Base-by-base conservation (phyloP, 2,888 invertebrate species). In the Linnaemya tessellans region DNA sequence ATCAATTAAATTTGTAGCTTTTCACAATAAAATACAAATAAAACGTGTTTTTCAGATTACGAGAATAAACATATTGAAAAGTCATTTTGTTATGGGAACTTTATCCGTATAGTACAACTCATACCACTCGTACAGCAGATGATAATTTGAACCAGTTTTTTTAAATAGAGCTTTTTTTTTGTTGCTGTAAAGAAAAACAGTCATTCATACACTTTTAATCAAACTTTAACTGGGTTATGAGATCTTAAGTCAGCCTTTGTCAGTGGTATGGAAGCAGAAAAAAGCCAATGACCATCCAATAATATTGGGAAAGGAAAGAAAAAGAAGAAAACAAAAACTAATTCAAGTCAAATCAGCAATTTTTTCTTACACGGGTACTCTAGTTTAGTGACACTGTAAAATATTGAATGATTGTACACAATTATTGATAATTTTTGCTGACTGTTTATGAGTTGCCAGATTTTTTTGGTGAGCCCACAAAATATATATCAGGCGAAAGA, bases 181-280 rank as follows among this genome's bases (percentile, higher is more conserved):
- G 30, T 71, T 80, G 11, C 41, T 65, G 15, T 46, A 46, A 70
- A 80, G 38, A 73, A 49, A 80, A 65, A 43, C 60, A 79, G 71
- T 80, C 71, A 56, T 71, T 71, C 60, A 74, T 58, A 25, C 46
- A 78, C 67, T 77, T 67, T 43, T 65, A 15, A 38, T 64, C 56
- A 41, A 67, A 70, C 70, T 41, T 41, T 41, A 84, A 80, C 71
- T 84, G 46, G 84, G 84, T 84, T 84, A 84, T 71, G 80, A 43
- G 80, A 84, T 51, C 77, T 68, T 71, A 43, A 79, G 51, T 41
- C 51, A 51, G 38, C 56, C 20, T 25, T 20, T n/a, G n/a, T 9
- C 46, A 73, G 15, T 22, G 38, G n/a, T 49, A 38, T 43, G 22
- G 58, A 70, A 20, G 20, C 54, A 60, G 35, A 79, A 73, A 60